Base-by-base conservation (phyloP, 2,888 invertebrate genomes). In the Epirrita christyi region DNA sequence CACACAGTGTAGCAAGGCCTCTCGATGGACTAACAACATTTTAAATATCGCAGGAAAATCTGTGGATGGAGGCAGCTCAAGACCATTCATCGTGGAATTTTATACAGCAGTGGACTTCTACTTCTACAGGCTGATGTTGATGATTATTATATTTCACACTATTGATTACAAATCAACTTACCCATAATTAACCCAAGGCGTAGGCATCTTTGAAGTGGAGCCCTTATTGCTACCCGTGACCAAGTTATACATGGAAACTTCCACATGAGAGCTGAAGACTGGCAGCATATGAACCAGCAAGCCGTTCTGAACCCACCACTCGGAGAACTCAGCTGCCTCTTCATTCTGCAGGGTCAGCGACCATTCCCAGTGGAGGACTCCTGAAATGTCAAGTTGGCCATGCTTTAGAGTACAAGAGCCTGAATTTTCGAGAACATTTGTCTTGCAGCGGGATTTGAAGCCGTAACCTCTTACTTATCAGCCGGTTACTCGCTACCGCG, bases 341-440 rank as follows among this genome's bases (percentile, higher is more conserved):
- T 85, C 83, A 45, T 87, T 83, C 51, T 91, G 84, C 5, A 92
- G 78, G 0, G 81, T 81, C n/a, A 95, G 69, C 0, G 94, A 94
- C 97, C 97, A 97, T 81, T 97, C 96, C 92, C 94, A 95, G n/a
- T 95, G 81, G 3, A 96, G 88, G 38, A 94, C 86, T 13, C 94
- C 92, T 92, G 66, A 2, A 62, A 69, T 13, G 13, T 21, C 21
- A 21, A 21, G 4, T 21, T 4, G 2, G 2, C 2, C 21, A 21
- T 21, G 21, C 21, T 21, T 21, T 21, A 21, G 21, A 21, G 4
- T 21, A n/a, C n/a, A n/a, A n/a, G n/a, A n/a, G n/a, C n/a, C n/a
- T n/a, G n/a, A n/a, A n/a, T n/a, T n/a, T n/a, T n/a, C n/a, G n/a
- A n/a, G n/a, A n/a, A n/a, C n/a, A n/a, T n/a, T n/a, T n/a, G n/a